Percentiles rank a stretch among this genome's conserved stretches.
Evolutionary conservation across 2,888 invertebrate species (phyloP).

Genomic region (Hymenopus coronatus): DNA sequence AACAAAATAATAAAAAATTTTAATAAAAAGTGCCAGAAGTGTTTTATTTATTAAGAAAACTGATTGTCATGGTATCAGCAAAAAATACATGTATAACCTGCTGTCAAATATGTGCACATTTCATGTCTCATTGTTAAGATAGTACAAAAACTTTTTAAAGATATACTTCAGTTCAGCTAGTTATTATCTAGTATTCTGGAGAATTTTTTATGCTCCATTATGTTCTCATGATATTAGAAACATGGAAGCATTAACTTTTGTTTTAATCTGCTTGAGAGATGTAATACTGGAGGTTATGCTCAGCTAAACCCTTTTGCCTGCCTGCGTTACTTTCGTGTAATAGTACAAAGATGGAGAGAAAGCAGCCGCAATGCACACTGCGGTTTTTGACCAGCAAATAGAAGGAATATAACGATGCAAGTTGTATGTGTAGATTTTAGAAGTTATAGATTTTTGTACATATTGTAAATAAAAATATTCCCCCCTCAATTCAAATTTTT

Average conservation of each 20-base stretch:
- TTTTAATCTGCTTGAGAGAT: neutral
- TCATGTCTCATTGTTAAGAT: neutral
- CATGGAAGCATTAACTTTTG: neutral
- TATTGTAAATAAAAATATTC: neutral
- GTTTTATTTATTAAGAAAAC: constrained; percentile 29
- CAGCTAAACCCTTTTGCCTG: neutral
- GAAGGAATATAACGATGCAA: neutral
- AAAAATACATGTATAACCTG: neutral
- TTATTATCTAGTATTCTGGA: neutral
- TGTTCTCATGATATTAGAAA: neutral
- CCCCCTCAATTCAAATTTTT: neutral
- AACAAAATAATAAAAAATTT: constrained; percentile 21
- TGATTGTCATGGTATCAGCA: constrained; percentile 26
- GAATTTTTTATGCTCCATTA: neutral
- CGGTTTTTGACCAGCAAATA: neutral
- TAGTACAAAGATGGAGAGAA: neutral
- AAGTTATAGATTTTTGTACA: neutral
- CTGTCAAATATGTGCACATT: neutral
- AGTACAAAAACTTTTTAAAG: neutral
- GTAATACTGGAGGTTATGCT: neutral
- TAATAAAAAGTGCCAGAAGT: constrained; percentile 15
- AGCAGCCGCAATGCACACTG: neutral
- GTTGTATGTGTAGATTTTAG: neutral
- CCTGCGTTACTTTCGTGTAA: neutral
- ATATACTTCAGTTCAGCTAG: neutral